A percentile compares a stretch with the other conserved stretches of the same genome.
Evolutionary conservation across 2,888 invertebrate genomes (phyloP).

Genomic region (Mythimna albipuncta): DNA sequence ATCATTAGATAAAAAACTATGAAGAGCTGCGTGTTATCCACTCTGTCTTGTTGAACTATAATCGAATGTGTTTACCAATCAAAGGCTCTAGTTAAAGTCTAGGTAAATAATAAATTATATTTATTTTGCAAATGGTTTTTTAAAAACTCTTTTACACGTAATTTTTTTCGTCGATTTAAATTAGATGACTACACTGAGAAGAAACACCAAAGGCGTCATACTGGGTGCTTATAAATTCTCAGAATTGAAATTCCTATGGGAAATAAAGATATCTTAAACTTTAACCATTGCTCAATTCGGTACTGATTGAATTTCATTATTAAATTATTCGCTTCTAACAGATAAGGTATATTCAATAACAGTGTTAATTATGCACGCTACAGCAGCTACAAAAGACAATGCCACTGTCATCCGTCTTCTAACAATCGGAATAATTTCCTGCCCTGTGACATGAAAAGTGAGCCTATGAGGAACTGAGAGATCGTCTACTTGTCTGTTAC

Average conservation of each 20-base stretch:
- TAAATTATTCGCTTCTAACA: conserved; percentile 37
- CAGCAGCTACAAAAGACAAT: conserved; percentile 55
- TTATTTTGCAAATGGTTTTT: too few relatives aligned
- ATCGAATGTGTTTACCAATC: neutral
- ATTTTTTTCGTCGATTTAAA: too few relatives aligned
- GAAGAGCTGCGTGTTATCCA: neutral
- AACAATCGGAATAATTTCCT: conserved; percentile 62
- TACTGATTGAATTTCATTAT: conserved; percentile 26
- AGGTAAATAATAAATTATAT: too few relatives aligned
- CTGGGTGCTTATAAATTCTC: neutral
- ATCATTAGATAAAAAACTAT: conserved; percentile 4
- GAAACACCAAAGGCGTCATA: too few relatives aligned
- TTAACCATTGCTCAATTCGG: neutral
- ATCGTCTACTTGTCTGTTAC: conserved; percentile 65
- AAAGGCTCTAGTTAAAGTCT: neutral
- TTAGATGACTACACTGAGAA: too few relatives aligned
- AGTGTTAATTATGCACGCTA: conserved; percentile 55
- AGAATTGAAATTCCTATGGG: too few relatives aligned
- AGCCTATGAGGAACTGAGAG: conserved; percentile 68
- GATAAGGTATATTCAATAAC: conserved; percentile 28
- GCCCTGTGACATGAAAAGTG: conserved; percentile 62
- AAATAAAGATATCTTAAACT: too few relatives aligned
- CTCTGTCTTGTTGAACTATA: neutral
- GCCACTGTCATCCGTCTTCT: conserved; percentile 42
- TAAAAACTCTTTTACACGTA: too few relatives aligned